Evolutionary conservation across 2,888 invertebrate species (phyloP), one percentile per base, ranked within the genome.

Genomic region (Xylota sylvarum): DNA sequence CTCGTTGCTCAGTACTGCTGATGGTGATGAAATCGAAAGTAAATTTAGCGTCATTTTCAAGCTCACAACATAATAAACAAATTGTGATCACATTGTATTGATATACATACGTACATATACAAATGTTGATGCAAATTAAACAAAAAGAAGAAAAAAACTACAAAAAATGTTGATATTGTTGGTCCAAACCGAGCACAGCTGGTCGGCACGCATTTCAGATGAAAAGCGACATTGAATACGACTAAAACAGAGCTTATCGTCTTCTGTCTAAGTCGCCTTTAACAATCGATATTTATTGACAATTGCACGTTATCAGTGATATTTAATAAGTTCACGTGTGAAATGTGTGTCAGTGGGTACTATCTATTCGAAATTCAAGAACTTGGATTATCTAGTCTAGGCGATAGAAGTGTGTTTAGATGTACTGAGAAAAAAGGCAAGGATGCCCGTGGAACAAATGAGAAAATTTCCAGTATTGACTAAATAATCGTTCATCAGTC

Each of bases 21-120:
- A n/a, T 55, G 52, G 14, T 67, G 77, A 77, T 77, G 60, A 62
- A 69, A 78, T 69, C 50, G 40, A 76, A 76, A 76, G 43, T 76
- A 35, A 62, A 19, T 10, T 58, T 60, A 17, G 43, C 58, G 67
- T 67, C 77, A 77, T 67, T 30, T 58, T 12, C 19, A 58, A 58
- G 14, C 12, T 1, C 12, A 43, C 43, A 43, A 14, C 14, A 14
- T 14, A 48, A 19, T 48, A 48, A 48, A 48, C 17, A 48, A 14
- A 19, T 19, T 7, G 19, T 48, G 48, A 19, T 48, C 19, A 5
- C 10, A 19, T 2, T 4, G 2, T 9, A 2, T 19, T 48, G 48
- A 10, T 19, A 5, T 19, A n/a, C n/a, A n/a, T n/a, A n/a, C n/a
- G n/a, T n/a, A n/a, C n/a, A n/a, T n/a, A 6, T 48, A 19, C 19